Evolutionary conservation across 2,113 vertebrate species (phyloP), one percentile per base, ranked within the genome.

Genomic region (Callocephalon fimbriatum): DNA sequence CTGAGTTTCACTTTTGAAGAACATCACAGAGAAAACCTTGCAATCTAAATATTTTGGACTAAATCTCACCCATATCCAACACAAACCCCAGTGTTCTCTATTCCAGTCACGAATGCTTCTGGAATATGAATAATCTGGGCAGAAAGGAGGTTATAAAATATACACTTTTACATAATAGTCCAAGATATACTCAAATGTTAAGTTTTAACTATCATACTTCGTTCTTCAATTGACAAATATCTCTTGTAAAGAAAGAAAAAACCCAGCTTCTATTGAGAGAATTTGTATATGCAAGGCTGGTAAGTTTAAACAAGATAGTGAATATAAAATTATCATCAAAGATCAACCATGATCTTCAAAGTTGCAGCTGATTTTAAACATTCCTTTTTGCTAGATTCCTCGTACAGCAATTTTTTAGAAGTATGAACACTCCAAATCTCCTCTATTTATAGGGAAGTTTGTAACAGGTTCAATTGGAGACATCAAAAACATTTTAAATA

Each of bases 401-500:
- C 90, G 35, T 94, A 89, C 61, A 81, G 83, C 51, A 90, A 97
- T 95, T 97, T 98, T 97, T 94, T 93, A 96, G 66, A 97, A 77
- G 91, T 96, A 96, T 96, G 96, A 98, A 96, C 84, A 95, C 77
- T 85, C 97, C 91, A 97, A 94, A 98, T 98, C 92, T 97, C 88
- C 77, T 96, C 97, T 98, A 50, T 97, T 84, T 98, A 97, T 93
- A 98, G 92, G 95, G 70, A 98, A 97, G 97, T 78, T 97, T 96
- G 70, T 89, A 98, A 97, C 94, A 97, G 97, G 92, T 97, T 98
- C 96, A 97, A 96, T 66, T 95, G 89, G 87, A 98, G 93, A 98
- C 95, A 97, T 98, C 95, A 98, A 98, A 98, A 98, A 92, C 94
- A 98, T 98, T 98, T 98, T 97, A 98, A 98, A 98, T 95, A 98